Evolutionary conservation across 1,140 invertebrate genomes (phyloP), one percentile per base, ranked within the genome.

Genomic region (Drosophila sp.): DNA sequence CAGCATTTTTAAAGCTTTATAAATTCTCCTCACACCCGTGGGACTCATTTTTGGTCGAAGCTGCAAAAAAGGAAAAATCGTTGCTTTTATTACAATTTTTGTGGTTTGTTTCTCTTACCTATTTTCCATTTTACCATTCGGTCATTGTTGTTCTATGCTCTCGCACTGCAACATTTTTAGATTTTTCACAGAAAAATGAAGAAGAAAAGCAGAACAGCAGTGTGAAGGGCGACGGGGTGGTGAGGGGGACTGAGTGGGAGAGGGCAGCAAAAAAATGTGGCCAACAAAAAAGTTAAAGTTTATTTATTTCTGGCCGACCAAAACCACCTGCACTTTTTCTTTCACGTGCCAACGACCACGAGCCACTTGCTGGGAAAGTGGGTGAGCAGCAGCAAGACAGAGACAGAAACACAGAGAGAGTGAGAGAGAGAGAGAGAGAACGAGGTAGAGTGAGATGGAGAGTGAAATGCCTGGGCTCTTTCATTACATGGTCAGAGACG

Each of bases 261-360:
- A 3, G 40, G 40, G 40, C 40, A 41, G 1, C 58, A 60, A 33
- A 61, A 77, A 76, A 76, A 58, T 78, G 79, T 67, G 81, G 81
- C 78, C 56, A 75, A 60, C 70, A 87, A 79, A 84, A 50, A 86
- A 86, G 79, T 79, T 86, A 58, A 87, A 83, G 75, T 83, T 87
- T 83, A 82, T 86, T 86, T 86, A 82, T 86, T 86, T 55, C 56
- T 61, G 38, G 77, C 61, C 55, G 58, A 72, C 65, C 66, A 78
- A 71, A 79, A 75, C 83, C 83, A 86, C 83, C 83, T 86, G 83
- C 79, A 86, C 79, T 87, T 86, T 86, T 86, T 87, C 82, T 87
- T 86, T 82, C 69, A 79, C 83, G 68, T 76, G 79, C 75, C 83
- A 79, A 62, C 77, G 81, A 80, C 77, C 81, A 80, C 71, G 57